These are phyloP conservation scores for Oncopeltus fasciatus DNA, from an alignment of 1,140 invertebrate genomes.

Conservation along the genomic window DNA sequence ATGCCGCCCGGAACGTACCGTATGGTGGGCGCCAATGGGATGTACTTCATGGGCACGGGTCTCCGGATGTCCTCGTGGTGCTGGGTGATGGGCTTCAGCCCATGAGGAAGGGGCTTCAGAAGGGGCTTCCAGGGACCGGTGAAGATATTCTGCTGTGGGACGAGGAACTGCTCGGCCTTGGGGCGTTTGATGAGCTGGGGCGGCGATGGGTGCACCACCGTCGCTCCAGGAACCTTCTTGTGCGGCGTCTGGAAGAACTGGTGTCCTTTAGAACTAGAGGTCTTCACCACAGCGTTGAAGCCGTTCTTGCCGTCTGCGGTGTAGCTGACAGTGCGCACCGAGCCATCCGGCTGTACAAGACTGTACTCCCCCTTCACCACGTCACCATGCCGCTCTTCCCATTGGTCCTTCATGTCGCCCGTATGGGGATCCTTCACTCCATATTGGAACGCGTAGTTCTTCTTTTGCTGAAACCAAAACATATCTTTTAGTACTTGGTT, in stretches of 20 bases:
- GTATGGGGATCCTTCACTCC: slow-evolving; percentile 37
- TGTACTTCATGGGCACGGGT: neutral
- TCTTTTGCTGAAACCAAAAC: slow-evolving; percentile 30
- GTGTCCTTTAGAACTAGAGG: slow-evolving; percentile 34
- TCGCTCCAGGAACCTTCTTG: neutral
- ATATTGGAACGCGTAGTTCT: slow-evolving; percentile 37
- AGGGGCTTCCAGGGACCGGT: neutral
- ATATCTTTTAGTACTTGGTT: neutral
- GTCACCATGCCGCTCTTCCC: slow-evolving; percentile 34
- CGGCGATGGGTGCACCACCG: too few relatives aligned
- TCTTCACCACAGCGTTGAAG: slow-evolving; percentile 41
- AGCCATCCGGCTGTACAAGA: slow-evolving; percentile 41
- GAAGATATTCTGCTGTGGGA: neutral
- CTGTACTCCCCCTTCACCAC: slow-evolving; percentile 39
- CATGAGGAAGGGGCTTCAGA: neutral
- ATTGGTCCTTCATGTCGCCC: slow-evolving; percentile 30
- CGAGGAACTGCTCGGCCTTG: neutral
- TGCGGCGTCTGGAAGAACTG: slow-evolving; percentile 24
- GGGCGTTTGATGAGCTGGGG: neutral
- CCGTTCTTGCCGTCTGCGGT: slow-evolving; percentile 42
- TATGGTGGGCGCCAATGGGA: slow-evolving; percentile 4
- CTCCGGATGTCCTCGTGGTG: neutral
- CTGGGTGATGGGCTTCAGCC: neutral
- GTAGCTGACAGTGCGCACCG: slow-evolving; percentile 41
- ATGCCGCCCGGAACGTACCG: slow-evolving; percentile 9